These are phyloP conservation scores for Catharus ustulatus DNA, from an alignment of 2,797 vertebrate genomes.

Conservation along the genomic window DNA sequence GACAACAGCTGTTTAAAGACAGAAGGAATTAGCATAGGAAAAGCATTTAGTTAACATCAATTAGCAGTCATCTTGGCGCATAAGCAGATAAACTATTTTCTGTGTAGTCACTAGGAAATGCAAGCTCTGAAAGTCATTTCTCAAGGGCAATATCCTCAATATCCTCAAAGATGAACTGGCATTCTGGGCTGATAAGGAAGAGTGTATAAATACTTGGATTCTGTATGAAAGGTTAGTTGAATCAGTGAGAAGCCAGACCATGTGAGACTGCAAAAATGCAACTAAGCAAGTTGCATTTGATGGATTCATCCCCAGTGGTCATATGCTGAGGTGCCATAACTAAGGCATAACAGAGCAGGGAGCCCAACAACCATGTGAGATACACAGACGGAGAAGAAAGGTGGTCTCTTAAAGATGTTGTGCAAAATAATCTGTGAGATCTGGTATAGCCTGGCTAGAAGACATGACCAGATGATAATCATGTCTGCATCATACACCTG, in stretches of 20 bases:
- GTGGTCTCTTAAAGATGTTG: background rate
- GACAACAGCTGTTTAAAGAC: constrained; percentile 1
- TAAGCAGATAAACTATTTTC: background rate
- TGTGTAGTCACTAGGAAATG: background rate
- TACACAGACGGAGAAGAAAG: background rate
- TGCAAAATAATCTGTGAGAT: background rate
- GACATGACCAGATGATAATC: background rate
- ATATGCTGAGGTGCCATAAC: background rate
- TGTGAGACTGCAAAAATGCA: background rate
- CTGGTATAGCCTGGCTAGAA: background rate
- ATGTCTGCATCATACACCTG: background rate
- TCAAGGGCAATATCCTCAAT: background rate
- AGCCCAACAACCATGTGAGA: background rate
- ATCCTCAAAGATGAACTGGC: background rate
- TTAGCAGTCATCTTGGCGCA: background rate
- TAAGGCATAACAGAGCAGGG: background rate
- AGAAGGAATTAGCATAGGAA: background rate
- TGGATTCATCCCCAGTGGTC: background rate
- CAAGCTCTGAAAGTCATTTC: background rate
- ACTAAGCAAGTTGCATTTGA: background rate
- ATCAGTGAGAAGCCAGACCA: background rate
- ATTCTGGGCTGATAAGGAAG: background rate
- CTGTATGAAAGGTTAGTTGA: background rate
- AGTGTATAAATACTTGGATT: background rate
- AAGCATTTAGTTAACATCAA: background rate